Base-by-base conservation (phyloP, 2,888 invertebrate species). In the Amphipoea lucens region DNA sequence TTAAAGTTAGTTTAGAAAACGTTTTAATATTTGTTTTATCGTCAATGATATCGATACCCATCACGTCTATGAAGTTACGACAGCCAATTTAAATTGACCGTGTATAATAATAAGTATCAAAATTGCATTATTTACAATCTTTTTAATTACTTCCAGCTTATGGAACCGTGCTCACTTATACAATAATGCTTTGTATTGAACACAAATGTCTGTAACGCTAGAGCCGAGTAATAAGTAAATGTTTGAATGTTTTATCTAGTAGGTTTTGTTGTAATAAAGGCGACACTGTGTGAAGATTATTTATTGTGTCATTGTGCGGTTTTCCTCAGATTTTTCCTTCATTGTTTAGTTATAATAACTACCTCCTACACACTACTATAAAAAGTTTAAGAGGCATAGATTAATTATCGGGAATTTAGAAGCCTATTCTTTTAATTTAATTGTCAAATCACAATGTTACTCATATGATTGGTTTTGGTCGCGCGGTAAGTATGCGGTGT, bases 261-360 rank as follows among this genome's bases (percentile, higher is more conserved):
- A 57, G 5, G 40, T n/a, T 20, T 54, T 36, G 78, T 68, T 23
- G 45, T 4, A 73, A 66, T 74, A 68, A 60, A 54, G 23, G 40
- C 51, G 48, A 69, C 69, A 45, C 36, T 29, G 75, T 45, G 36
- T 40, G 14, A 45, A 40, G 70, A 70, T 76, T 54, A 17, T 17
- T 12, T 7, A n/a, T 45, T 68, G 51, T 79, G 42, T 68, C 51
- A 79, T 63, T 74, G 70, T 71, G 82, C 40, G 78, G 65, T 86
- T 82, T 84, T 86, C 82, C 86, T 82, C 20, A 57, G 48, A 42
- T 63, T 82, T 81, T 76, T 67, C 75, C 75, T 78, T 76, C 45
- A 79, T 72, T 79, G 80, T 79, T 40, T 84, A 65, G 14, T 40
- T 57, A 71, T 57, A 72, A 60, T 60, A 14, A 45, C 57, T 65